Conservation (phyloP, 2,797 vertebrate species). For the Notolepis coatsorum region DNA sequence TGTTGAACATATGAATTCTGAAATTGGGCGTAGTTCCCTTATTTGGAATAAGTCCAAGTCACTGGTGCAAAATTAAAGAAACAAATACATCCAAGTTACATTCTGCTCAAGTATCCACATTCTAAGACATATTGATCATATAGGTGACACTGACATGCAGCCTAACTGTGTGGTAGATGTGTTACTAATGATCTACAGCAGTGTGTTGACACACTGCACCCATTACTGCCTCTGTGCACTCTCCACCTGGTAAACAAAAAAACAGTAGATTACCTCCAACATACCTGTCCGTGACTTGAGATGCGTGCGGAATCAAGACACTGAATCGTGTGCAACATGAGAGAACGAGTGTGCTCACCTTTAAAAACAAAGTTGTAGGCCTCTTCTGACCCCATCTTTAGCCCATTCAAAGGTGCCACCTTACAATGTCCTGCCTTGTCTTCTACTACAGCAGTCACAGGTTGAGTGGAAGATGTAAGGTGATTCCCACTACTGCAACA, state of each 20-base stretch:
- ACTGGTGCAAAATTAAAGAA: not conserved
- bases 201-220: slow-evolving; percentile 5
- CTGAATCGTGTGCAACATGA: not conserved
- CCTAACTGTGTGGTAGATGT: not conserved
- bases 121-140: not conserved
- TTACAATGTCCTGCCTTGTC: slow-evolving; percentile 25
- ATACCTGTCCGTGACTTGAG: not conserved
- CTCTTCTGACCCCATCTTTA: slow-evolving; percentile 86
- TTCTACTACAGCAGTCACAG: slow-evolving; percentile 23
- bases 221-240: not conserved
- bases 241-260: not conserved
- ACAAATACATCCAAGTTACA: not conserved
- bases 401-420: slow-evolving; percentile 58
- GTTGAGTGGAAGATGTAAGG: slow-evolving; percentile 43
- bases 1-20: too few relatives aligned
- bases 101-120: not conserved
- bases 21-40: too few relatives aligned
- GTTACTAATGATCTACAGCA: not conserved
- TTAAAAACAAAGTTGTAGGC: slow-evolving; percentile 98
- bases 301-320: not conserved
- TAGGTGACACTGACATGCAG: not conserved
- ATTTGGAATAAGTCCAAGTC: not conserved
- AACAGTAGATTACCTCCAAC: too few relatives aligned
- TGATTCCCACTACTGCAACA: slow-evolving; percentile 16
- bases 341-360: slow-evolving; percentile 80